Evolutionary conservation across 2,888 invertebrate genomes (phyloP).

Genomic region (Dexiosoma caninum): DNA sequence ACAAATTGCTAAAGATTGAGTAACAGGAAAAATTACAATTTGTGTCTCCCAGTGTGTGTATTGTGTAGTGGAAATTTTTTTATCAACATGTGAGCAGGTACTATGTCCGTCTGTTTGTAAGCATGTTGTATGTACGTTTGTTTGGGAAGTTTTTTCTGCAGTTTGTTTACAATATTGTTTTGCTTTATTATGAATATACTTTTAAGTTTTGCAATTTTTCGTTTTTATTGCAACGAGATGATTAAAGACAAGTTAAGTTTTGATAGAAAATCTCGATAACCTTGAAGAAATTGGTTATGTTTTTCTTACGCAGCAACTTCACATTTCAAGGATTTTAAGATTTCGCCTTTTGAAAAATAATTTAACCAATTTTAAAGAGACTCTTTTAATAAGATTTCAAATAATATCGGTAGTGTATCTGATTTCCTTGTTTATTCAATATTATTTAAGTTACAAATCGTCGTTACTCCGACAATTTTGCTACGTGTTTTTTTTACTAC

Average conservation of each 20-base stretch:
- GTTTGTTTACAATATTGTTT: not conserved
- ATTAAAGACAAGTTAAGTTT: not conserved
- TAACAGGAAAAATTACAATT: conserved; percentile 46
- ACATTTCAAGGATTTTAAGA: not conserved
- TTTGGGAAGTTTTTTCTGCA: not conserved
- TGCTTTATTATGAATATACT: not conserved
- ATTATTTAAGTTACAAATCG: too few species aligned
- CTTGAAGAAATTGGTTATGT: conserved; percentile 8
- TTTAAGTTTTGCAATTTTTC: conserved; percentile 5
- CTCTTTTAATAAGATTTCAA: too few species aligned
- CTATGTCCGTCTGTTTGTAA: too few species aligned
- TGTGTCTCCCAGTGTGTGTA: conserved; percentile 10
- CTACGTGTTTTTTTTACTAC: too few species aligned
- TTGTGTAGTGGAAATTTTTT: conserved; percentile 25
- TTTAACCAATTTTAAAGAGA: too few species aligned
- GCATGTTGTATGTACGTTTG: not conserved
- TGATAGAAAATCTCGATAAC: conserved; percentile 3
- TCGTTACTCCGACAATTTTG: too few species aligned
- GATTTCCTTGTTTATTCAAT: too few species aligned
- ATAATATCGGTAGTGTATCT: too few species aligned
- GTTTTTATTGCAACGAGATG: not conserved
- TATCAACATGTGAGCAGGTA: not conserved
- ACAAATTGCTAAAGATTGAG: conserved; percentile 21
- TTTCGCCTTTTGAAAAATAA: too few species aligned
- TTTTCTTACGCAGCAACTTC: not conserved